Base-by-base conservation (phyloP, 2,113 vertebrate species). In the Calidris pugnax region DNA sequence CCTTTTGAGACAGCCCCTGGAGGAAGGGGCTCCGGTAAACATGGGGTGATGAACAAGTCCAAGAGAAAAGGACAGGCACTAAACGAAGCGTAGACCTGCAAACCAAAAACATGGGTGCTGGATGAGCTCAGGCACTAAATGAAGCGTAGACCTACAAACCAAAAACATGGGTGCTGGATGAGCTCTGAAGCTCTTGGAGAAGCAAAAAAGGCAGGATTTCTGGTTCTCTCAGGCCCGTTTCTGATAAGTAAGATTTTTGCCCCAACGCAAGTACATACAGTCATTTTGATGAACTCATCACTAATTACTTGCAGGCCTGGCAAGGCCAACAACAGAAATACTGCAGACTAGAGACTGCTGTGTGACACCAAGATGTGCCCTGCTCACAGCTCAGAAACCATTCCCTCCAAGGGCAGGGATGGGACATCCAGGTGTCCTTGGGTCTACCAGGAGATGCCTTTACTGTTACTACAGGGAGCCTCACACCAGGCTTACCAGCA, bases 91-190 rank as follows among this genome's bases (percentile, higher is more conserved):
- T 8, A 63, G 39, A 41, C 8, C 50, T 33, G 11, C n/a, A 2
- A 55, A 64, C 32, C 3, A 56, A 60, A 56, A 56, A 7, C 28
- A 3, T 0, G 1, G n/a, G 14, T n/a, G n/a, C n/a, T n/a, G n/a
- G n/a, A n/a, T n/a, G n/a, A n/a, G n/a, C n/a, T n/a, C n/a, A n/a
- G n/a, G n/a, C n/a, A n/a, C n/a, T n/a, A n/a, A n/a, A n/a, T n/a
- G n/a, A n/a, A n/a, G n/a, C n/a, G n/a, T n/a, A n/a, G n/a, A n/a
- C n/a, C n/a, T n/a, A n/a, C n/a, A n/a, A n/a, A n/a, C n/a, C n/a
- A n/a, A n/a, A n/a, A n/a, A n/a, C n/a, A n/a, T n/a, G n/a, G n/a
- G n/a, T 22, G 4, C 13, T 89, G 37, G 16, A 3, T 67, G 41
- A 20, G 19, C 51, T 83, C 48, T 26, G 8, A 41, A 56, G 37